These are phyloP conservation scores for Trichogramma pretiosum DNA, from an alignment of 1,140 invertebrate genomes.

Conservation along the genomic window DNA sequence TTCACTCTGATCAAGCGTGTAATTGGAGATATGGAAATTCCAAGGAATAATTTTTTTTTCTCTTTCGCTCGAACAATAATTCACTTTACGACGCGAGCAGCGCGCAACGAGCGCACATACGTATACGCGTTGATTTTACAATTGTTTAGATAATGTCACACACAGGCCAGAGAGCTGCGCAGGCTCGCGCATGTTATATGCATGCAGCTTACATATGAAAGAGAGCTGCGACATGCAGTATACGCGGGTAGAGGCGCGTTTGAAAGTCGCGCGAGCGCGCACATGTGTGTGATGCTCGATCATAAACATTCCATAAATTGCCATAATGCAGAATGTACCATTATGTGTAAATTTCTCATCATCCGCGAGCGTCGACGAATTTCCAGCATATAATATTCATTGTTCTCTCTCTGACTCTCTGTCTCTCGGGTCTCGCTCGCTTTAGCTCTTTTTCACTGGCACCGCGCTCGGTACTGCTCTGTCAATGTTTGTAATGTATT, in stretches of 20 bases:
- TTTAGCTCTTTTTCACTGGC: slow-evolving; percentile 12
- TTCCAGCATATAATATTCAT: no score
- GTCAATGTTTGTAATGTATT: slow-evolving; percentile 17
- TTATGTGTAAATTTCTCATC: slow-evolving; percentile 19
- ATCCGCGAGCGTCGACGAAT: no score
- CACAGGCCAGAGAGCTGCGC: no score
- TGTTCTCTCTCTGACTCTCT: slow-evolving; percentile 9
- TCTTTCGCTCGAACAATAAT: no score
- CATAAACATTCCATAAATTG: slow-evolving; percentile 20
- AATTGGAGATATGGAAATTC: no score
- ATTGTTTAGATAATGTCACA: slow-evolving; percentile 12
- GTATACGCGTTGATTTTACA: slow-evolving; percentile 5
- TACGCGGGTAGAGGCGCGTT: slow-evolving; percentile 10
- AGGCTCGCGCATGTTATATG: no score
- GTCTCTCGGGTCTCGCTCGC: no score
- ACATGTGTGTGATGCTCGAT: slow-evolving; percentile 3
- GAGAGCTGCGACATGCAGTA: background rate
- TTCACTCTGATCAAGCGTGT: no score
- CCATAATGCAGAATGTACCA: slow-evolving; percentile 11
- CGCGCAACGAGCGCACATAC: background rate
- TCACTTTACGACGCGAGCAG: no score
- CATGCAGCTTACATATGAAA: no score
- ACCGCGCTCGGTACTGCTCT: slow-evolving; percentile 13
- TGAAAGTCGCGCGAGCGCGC: slow-evolving; percentile 9
- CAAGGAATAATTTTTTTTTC: no score